Percentiles rank a stretch among this genome's conserved stretches.
Conservation (phyloP, 1,140 invertebrate species). For the Conus ventricosus region DNA sequence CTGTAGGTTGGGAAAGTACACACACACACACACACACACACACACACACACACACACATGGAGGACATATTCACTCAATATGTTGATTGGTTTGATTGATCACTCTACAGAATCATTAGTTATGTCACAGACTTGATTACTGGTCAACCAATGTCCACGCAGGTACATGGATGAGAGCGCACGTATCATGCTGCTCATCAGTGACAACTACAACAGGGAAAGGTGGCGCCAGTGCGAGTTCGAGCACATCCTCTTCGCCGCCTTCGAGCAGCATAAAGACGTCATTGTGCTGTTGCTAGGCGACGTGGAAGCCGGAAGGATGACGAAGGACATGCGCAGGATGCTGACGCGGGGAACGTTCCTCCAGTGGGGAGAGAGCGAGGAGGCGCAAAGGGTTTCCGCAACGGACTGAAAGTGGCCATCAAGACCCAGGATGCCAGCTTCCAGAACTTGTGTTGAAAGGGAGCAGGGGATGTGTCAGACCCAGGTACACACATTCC, state of each 20-base stretch:
- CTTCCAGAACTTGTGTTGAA: neutral
- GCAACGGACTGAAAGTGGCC: conserved; percentile 18
- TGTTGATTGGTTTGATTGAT: neutral
- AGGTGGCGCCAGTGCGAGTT: conserved; percentile 32
- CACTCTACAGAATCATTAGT: no score
- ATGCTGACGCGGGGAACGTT: conserved; percentile 30
- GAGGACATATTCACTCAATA: no score
- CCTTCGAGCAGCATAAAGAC: conserved; percentile 31
- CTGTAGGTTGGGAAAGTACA: no score
- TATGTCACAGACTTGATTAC: no score
- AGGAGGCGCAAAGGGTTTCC: conserved; percentile 7
- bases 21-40: no score
- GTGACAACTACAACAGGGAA: conserved; percentile 20
- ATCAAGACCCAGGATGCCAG: conserved; percentile 15
- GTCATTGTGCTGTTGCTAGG: conserved; percentile 29
- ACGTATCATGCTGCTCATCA: conserved; percentile 16
- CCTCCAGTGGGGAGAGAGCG: conserved; percentile 19
- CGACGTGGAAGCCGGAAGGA: conserved; percentile 28
- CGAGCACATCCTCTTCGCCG: conserved; percentile 24
- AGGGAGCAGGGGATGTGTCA: no score
- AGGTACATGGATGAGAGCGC: conserved; percentile 34
- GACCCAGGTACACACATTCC: no score
- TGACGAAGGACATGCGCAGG: conserved; percentile 32
- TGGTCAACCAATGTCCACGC: neutral
- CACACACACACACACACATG: neutral